Evolutionary conservation across 1,140 invertebrate genomes (phyloP).

Genomic region (Rhagoletis zephyria): DNA sequence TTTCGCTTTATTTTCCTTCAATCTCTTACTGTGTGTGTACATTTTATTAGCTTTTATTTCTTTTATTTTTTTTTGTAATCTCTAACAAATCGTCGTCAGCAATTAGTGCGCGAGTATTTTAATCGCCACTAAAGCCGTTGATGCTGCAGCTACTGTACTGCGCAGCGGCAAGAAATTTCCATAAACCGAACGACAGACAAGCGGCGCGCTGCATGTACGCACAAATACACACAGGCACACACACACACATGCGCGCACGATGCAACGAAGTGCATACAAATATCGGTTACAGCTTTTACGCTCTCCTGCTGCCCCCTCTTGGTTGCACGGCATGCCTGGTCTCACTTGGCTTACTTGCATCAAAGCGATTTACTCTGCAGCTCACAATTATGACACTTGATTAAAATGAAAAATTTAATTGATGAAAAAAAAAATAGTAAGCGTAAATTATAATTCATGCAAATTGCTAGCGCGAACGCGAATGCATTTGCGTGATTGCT

Average conservation of each 20-base stretch:
- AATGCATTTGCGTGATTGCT: conserved; percentile 30
- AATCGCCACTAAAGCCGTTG: conserved; percentile 17
- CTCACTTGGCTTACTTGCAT: background rate
- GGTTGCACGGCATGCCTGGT: background rate
- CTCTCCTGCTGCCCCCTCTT: background rate
- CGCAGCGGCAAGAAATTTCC: background rate
- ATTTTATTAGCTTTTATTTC: background rate
- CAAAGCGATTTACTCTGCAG: background rate
- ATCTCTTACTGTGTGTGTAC: background rate
- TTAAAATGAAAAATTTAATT: conserved; percentile 45
- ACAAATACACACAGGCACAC: background rate
- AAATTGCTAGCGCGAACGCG: conserved; percentile 31
- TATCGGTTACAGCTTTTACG: background rate
- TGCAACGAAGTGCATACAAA: background rate
- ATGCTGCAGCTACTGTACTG: conserved; percentile 2
- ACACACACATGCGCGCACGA: background rate
- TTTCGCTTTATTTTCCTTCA: background rate
- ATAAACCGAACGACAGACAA: background rate
- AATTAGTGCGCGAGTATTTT: conserved; percentile 42
- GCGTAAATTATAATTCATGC: conserved; percentile 39
- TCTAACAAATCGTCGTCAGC: conserved; percentile 15
- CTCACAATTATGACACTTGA: conserved; percentile 44
- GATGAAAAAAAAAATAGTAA: conserved; percentile 12
- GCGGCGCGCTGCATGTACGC: too few relatives aligned
- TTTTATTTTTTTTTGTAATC: background rate